phyloP scores from a whole-genome alignment of 2,888 invertebrate genomes.

The Lissonota sp. region DNA sequence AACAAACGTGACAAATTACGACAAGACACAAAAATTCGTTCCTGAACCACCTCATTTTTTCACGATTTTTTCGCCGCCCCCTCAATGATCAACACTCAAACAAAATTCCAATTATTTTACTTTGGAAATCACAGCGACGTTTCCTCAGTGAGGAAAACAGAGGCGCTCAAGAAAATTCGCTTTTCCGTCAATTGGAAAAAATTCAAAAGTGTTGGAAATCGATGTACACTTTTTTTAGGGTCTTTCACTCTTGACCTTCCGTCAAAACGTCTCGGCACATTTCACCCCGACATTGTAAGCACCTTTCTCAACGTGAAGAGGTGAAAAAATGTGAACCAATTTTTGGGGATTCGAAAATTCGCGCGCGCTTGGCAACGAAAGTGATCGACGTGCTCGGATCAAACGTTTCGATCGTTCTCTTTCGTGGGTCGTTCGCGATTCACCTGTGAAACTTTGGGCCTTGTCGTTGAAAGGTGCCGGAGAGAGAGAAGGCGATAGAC shows the following conservation, averaged over 20 bases:
- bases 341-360: no score
- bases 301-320: no score
- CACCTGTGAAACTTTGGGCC: slow-evolving; percentile 12
- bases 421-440: slow-evolving; percentile 19
- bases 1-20: slow-evolving; percentile 35
- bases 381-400: slow-evolving; percentile 19
- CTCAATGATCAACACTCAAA: neutral
- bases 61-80: neutral
- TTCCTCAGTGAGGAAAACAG: no score
- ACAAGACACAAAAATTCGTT: slow-evolving; percentile 51
- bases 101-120: neutral
- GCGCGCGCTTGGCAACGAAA: slow-evolving; percentile 28
- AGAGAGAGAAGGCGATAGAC: slow-evolving; percentile 3
- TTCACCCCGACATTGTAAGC: neutral
- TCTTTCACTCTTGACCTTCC: neutral
- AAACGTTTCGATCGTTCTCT: slow-evolving; percentile 31
- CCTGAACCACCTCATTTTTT: slow-evolving; percentile 62
- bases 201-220: no score
- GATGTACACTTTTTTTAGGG: neutral
- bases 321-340: no score
- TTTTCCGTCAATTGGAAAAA: neutral
- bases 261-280: slow-evolving; percentile 7
- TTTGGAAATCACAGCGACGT: neutral
- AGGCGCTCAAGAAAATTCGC: neutral
- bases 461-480: slow-evolving; percentile 27